Conservation (phyloP, 30 jellyfish, hydroid and myxozoan genomes). For the Chrysaora quinquecirrha region DNA sequence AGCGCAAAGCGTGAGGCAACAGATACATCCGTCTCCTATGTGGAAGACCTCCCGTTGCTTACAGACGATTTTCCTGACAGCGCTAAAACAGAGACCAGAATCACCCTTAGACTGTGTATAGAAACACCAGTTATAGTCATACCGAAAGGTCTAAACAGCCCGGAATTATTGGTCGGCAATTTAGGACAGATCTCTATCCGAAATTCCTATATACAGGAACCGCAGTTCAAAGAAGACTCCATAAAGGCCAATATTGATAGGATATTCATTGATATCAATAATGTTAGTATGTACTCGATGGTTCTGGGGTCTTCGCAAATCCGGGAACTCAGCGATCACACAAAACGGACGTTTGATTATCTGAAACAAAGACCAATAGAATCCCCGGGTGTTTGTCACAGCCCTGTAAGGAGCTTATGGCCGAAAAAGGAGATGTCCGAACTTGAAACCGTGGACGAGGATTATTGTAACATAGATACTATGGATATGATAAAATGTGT, state of each 20-base stretch:
- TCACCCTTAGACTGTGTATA: constrained; percentile 24
- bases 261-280: constrained; percentile 57
- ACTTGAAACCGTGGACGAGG: background rate
- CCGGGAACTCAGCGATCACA: constrained; percentile 7
- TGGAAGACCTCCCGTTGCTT: constrained; percentile 2
- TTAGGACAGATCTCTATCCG: constrained; percentile 85
- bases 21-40: background rate
- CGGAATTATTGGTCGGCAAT: constrained; percentile 80
- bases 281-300: constrained; percentile 73
- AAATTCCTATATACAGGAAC: constrained; percentile 47
- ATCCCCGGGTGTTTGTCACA: constrained; percentile 17
- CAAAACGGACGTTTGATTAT: constrained; percentile 47
- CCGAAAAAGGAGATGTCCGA: background rate
- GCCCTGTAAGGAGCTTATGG: constrained; percentile 41
- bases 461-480: background rate
- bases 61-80: background rate
- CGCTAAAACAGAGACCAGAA: background rate
- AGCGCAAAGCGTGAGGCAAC: constrained; percentile 28
- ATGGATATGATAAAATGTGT: constrained; percentile 33
- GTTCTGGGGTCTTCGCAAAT: constrained; percentile 27
- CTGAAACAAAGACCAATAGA: constrained; percentile 43
- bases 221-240: background rate
- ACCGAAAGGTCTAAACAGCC: constrained; percentile 75
- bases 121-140: constrained; percentile 93
- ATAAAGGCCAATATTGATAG: constrained; percentile 56